Evolutionary conservation across 2,113 vertebrate species (phyloP).

Genomic region (Eubucco bourcierii): DNA sequence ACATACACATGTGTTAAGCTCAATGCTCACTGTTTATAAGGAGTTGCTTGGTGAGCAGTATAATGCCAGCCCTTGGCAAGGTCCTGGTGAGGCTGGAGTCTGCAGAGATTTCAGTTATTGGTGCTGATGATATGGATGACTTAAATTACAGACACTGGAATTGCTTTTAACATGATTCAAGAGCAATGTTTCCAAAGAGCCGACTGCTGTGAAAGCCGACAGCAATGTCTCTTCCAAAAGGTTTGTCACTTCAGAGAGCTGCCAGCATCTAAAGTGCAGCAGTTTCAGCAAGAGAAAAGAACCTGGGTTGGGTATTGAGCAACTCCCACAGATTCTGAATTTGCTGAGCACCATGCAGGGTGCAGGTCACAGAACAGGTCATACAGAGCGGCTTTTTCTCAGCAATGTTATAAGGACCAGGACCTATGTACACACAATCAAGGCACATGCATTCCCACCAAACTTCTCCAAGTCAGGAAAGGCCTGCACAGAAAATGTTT

Average conservation of each 20-base stretch:
- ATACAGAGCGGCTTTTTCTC: background rate
- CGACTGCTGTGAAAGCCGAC: background rate
- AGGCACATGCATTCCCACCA: background rate
- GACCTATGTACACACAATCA: background rate
- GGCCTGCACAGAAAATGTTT: background rate
- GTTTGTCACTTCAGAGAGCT: background rate
- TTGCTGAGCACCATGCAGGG: background rate
- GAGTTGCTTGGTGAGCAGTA: constrained; percentile 17
- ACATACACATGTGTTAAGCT: background rate
- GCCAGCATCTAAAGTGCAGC: background rate
- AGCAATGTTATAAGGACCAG: background rate
- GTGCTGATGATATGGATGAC: constrained; percentile 47
- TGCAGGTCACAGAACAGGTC: background rate
- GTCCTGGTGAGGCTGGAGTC: constrained; percentile 25
- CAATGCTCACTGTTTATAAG: background rate
- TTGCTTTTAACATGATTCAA: constrained; percentile 44
- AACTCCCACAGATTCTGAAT: background rate
- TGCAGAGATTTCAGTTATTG: constrained; percentile 18
- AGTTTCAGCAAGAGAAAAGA: background rate
- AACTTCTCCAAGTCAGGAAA: background rate
- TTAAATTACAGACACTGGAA: constrained; percentile 57
- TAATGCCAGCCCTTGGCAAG: constrained; percentile 33
- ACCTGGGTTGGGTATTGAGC: background rate
- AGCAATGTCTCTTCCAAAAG: background rate
- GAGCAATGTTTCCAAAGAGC: constrained; percentile 20